phyloP scores from a whole-genome alignment of 35 echinoderm and acorn worm genomes.

The Antedon bifida region DNA sequence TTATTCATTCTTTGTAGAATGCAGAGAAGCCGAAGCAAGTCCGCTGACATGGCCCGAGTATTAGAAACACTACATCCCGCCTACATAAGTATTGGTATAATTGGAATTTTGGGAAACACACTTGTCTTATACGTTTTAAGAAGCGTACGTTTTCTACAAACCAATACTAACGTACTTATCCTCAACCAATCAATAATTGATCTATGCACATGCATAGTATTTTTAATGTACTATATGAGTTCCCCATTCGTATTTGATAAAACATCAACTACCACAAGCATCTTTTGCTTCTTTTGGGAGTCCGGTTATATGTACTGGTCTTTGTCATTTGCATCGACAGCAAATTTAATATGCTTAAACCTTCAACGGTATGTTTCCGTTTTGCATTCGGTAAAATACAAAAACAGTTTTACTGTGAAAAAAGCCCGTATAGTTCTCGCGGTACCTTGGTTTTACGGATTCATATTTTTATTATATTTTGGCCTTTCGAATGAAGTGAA shows the following conservation, averaged over 20 bases:
- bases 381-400: neutral
- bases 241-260: neutral
- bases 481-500: neutral
- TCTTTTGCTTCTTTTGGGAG: neutral
- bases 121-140: constrained; percentile 8
- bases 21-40: too few relatives aligned
- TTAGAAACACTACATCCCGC: neutral
- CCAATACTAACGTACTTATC: neutral
- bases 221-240: constrained; percentile 4
- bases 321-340: too few relatives aligned
- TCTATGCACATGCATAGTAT: constrained; percentile 5
- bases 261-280: neutral
- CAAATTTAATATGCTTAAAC: too few relatives aligned
- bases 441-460: neutral
- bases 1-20: too few relatives aligned
- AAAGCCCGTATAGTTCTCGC: neutral
- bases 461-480: neutral
- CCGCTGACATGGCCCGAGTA: neutral
- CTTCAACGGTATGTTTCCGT: too few relatives aligned
- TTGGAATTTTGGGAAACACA: constrained; percentile 7
- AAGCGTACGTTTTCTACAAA: constrained; percentile 1
- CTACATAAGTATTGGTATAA: constrained; percentile 8
- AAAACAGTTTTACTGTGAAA: neutral
- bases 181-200: neutral
- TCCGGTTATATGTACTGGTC: too few relatives aligned